Percentiles rank a stretch among this genome's conserved stretches.
Evolutionary conservation across 2,888 invertebrate species (phyloP).

Genomic region (Trissonchulus sp.): DNA sequence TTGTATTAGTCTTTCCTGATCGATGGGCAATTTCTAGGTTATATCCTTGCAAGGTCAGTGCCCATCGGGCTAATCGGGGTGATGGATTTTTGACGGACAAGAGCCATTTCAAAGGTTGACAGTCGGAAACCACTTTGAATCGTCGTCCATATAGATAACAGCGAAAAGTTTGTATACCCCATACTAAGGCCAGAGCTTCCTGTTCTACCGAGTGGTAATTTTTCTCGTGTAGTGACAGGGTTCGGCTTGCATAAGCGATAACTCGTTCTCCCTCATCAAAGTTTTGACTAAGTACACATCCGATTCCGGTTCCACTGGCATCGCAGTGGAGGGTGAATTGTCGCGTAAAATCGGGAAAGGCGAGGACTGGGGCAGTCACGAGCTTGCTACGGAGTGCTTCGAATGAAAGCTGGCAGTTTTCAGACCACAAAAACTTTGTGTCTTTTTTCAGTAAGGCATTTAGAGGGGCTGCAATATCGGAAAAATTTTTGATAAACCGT

Average conservation of each 20-base stretch:
- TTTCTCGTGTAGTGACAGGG: neutral
- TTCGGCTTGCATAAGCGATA: conserved; percentile 15
- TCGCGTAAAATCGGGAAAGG: conserved; percentile 28
- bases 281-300: too few relatives aligned
- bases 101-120: too few relatives aligned
- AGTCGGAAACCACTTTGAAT: conserved; percentile 5
- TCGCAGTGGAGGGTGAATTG: neutral
- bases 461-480: conserved; percentile 18
- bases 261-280: too few relatives aligned
- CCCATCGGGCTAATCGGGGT: too few relatives aligned
- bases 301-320: neutral
- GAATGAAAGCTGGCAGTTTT: conserved; percentile 22
- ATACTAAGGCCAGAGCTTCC: neutral
- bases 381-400: neutral
- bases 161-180: neutral
- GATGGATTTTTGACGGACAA: too few relatives aligned
- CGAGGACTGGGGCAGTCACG: conserved; percentile 11
- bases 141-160: neutral
- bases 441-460: neutral
- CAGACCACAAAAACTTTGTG: conserved; percentile 22
- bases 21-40: too few relatives aligned
- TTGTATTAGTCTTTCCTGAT: too few relatives aligned
- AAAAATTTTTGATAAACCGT: conserved; percentile 16
- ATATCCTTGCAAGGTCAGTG: too few relatives aligned
- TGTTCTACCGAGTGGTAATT: neutral